Evolutionary conservation across 2,888 invertebrate species (phyloP), one percentile per base, ranked within the genome.

Genomic region (Drosophila mercatorum): DNA sequence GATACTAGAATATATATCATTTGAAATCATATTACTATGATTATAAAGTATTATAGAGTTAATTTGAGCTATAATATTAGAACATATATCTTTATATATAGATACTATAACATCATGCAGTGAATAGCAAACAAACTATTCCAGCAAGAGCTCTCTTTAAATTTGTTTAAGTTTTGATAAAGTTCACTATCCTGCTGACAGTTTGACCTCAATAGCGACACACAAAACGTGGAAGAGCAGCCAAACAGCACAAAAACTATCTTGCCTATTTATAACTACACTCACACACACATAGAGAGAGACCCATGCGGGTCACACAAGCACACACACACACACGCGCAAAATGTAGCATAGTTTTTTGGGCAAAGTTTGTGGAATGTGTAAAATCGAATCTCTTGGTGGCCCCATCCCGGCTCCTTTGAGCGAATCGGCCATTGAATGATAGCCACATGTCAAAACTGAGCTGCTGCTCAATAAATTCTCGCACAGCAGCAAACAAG

Each of bases 181-280:
- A 88, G 90, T 89, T 85, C 88, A 85, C 81, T 89, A 85, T 85
- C 86, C 85, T 87, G 58, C 71, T 73, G 78, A 78, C 81, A 78
- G 80, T 80, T 78, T 85, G 89, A 85, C 85, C 85, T 76, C 85
- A 88, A 89, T 86, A 67, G 63, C 57, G 59, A 51, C 34, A 47
- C 28, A 56, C 57, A 58, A 58, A 59, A 58, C 67, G 31, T 46
- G 58, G 36, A 38, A 41, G 67, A 71, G 69, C 58, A 70, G 63
- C 58, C 55, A 66, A 72, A 77, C 70, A 74, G 49, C 59, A 49
- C 40, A 88, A 80, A 87, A 86, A 85, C 86, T 83, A 78, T 83
- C 86, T 83, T 73, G 78, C 65, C 88, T 85, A 89, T 86, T 86
- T 86, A 80, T 89, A 86, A 68, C 86, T 56, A 62, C 46, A 60